A percentile compares a stretch with the other conserved stretches of the same genome.
Evolutionary conservation across 1,140 invertebrate genomes (phyloP).

Genomic region (Mamestra configurata): DNA sequence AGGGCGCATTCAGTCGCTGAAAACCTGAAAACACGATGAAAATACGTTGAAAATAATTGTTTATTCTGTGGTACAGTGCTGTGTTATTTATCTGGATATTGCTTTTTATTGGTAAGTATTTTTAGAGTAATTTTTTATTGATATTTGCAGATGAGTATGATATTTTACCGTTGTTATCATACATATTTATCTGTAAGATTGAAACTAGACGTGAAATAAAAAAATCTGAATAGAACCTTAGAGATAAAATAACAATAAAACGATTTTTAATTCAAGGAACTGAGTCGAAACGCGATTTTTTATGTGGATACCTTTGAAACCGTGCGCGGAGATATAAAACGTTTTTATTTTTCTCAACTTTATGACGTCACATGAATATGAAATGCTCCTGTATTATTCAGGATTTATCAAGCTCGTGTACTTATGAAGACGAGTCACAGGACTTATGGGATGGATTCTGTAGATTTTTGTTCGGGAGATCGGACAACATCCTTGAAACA

Average conservation of each 20-base stretch:
- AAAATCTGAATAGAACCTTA: not conserved
- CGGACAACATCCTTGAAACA: not conserved
- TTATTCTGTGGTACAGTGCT: constrained; percentile 23
- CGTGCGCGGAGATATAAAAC: not conserved
- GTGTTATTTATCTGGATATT: constrained; percentile 22
- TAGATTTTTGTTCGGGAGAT: not conserved
- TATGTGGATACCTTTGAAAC: not conserved
- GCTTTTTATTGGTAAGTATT: constrained; percentile 12
- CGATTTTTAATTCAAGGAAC: not conserved
- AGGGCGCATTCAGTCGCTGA: constrained; percentile 42
- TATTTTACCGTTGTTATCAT: not conserved
- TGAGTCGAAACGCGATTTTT: not conserved
- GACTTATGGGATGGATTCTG: not conserved
- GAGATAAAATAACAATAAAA: not conserved
- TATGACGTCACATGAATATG: constrained; percentile 22
- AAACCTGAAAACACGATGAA: constrained; percentile 46
- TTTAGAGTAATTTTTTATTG: not conserved
- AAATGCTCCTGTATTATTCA: not conserved
- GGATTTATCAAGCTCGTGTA: not conserved
- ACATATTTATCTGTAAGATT: not conserved
- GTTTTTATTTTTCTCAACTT: constrained; percentile 23
- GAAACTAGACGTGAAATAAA: not conserved
- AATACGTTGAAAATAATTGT: constrained; percentile 44
- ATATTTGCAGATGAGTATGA: not conserved
- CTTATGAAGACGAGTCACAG: not conserved